Evolutionary conservation across 2,797 vertebrate species (phyloP).

Genomic region (Sebastolobus alascanus): DNA sequence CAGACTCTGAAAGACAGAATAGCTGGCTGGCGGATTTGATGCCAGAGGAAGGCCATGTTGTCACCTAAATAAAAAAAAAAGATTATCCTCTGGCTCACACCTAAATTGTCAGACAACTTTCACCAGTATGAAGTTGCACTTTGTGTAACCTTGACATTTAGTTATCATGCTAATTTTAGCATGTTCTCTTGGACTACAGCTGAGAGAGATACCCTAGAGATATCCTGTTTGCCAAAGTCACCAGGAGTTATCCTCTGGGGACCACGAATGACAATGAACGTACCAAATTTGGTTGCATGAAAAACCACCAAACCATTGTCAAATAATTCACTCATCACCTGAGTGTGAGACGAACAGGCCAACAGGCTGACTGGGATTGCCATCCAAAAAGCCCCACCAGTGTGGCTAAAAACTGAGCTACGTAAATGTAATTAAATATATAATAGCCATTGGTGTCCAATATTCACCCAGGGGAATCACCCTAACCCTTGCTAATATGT

Average conservation of each 20-base stretch:
- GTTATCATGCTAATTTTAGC: not conserved
- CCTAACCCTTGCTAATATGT: conserved; percentile 7
- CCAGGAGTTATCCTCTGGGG: not conserved
- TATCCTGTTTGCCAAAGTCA: not conserved
- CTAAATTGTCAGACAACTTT: not conserved
- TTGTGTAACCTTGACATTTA: not conserved
- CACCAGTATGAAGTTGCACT: not conserved
- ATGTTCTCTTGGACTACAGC: not conserved
- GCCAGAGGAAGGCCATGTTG: not conserved
- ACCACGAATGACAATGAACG: not conserved
- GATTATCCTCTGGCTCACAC: not conserved
- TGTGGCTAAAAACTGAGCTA: not conserved
- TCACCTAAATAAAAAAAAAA: not conserved
- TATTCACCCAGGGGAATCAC: not conserved
- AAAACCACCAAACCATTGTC: not conserved
- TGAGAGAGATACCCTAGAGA: not conserved
- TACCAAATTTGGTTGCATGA: not conserved
- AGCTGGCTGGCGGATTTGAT: too few relatives aligned
- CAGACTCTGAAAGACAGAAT: too few relatives aligned
- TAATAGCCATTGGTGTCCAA: not conserved
- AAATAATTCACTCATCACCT: not conserved
- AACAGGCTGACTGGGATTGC: not conserved
- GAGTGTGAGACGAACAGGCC: not conserved
- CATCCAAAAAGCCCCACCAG: not conserved
- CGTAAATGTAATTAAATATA: not conserved